Evolutionary conservation across 2,888 invertebrate species (phyloP).

Genomic region (Chouioia cunea): DNA sequence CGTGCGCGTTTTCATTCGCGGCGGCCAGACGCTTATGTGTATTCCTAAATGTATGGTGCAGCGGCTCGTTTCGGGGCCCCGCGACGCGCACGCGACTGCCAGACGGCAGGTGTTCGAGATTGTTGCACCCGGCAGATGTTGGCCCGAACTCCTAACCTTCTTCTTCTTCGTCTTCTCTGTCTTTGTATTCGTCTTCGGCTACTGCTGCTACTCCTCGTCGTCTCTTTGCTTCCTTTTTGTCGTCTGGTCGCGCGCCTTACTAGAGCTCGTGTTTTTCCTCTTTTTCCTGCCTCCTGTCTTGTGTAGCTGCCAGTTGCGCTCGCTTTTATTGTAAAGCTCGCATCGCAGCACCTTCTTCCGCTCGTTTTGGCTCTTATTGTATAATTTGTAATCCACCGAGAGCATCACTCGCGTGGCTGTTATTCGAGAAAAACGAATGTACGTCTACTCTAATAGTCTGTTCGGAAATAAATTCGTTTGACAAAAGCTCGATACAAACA

Average conservation of each 20-base stretch:
- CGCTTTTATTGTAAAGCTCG: conserved; percentile 29
- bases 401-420: conserved; percentile 2
- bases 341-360: not conserved
- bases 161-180: conserved; percentile 38
- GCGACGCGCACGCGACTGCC: conserved; percentile 64
- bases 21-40: not conserved
- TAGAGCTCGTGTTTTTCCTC: conserved; percentile 23
- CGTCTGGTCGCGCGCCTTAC: not conserved
- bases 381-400: conserved; percentile 8
- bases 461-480: not conserved
- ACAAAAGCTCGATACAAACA: no score
- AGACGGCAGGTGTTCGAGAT: conserved; percentile 67
- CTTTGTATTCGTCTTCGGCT: conserved; percentile 33
- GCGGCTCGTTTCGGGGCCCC: conserved; percentile 50
- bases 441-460: no score
- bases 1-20: not conserved
- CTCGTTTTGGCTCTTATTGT: conserved; percentile 15
- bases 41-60: not conserved
- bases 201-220: no score
- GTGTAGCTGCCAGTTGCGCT: conserved; percentile 8
- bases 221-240: conserved; percentile 31
- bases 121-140: conserved; percentile 67
- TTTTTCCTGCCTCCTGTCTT: conserved; percentile 30
- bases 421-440: no score
- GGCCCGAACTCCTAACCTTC: conserved; percentile 54